Evolutionary conservation across 2,113 vertebrate genomes (phyloP).

Genomic region (Apteryx mantelli): DNA sequence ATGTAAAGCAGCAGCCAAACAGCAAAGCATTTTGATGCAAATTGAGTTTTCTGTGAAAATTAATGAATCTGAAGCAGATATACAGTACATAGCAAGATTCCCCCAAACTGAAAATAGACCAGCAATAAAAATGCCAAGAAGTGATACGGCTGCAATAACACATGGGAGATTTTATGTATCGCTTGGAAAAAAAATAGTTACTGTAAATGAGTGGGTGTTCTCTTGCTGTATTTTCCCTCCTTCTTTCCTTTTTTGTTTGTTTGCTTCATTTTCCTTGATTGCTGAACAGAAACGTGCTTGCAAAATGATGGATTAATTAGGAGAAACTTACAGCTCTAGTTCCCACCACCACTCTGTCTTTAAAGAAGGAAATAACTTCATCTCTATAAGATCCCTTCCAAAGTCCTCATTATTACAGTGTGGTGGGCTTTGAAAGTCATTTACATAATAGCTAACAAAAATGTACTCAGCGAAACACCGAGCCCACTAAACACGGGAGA

Average conservation of each 20-base stretch:
- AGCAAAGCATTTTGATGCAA: constrained; percentile 48
- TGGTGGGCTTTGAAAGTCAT: constrained; percentile 77
- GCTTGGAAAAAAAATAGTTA: constrained; percentile 18
- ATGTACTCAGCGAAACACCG: constrained; percentile 70
- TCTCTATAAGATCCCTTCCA: constrained; percentile 45
- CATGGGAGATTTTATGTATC: constrained; percentile 62
- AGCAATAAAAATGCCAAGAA: constrained; percentile 73
- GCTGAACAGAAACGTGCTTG: constrained; percentile 35
- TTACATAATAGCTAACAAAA: constrained; percentile 82
- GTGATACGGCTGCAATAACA: constrained; percentile 68
- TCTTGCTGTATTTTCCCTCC: background rate
- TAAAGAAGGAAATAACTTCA: constrained; percentile 26
- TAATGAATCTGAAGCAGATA: constrained; percentile 67
- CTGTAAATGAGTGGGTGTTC: constrained; percentile 56
- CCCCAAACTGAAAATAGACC: constrained; percentile 69
- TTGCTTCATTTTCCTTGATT: constrained; percentile 69
- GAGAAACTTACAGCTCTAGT: constrained; percentile 9
- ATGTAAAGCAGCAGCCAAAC: constrained; percentile 33
- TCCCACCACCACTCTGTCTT: background rate
- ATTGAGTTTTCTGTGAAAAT: constrained; percentile 71
- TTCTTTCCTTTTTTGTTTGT: constrained; percentile 2
- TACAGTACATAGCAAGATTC: constrained; percentile 55
- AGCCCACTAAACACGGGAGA: constrained; percentile 73
- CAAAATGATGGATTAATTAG: constrained; percentile 75
- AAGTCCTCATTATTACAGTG: constrained; percentile 67